Base-by-base conservation (phyloP, 92 coral and sea anemone genomes). In the Zoanthus sociatus region DNA sequence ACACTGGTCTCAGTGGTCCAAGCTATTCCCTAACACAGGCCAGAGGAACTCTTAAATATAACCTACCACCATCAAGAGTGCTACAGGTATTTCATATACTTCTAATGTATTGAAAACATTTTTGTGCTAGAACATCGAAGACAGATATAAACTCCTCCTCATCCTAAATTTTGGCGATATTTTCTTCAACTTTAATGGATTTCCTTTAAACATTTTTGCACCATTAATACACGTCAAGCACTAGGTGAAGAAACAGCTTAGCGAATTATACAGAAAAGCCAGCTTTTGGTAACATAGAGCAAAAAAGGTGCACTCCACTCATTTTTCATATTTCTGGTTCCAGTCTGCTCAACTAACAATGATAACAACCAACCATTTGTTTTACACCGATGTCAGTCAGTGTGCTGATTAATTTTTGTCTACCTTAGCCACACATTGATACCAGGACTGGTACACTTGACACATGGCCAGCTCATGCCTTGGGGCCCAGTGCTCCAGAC, bases 401-500 rank as follows among this genome's bases (percentile, higher is more conserved):
- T 63, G n/a, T 63, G 12, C 69, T 63, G 20, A 63, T 53, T 32
- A 74, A 64, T 20, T 44, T 78, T 21, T 68, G 47, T 20, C 31
- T 10, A 76, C 16, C 32, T 9, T 84, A 97, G 95, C 99, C 99
- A 7, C 89, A 94, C 72, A 87, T 93, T 5, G 99, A 97, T 87
- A 95, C 99, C 47, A 87, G 95, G 73, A 94, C 99, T 3, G 99
- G 99, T 16, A 93, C 92, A 3, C 86, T 97, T 68, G 99, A 97
- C 82, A 97, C 94, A 30, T 97, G 99, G 99, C 99, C 99, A 58
- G 99, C 99, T 58, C 99, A 97, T 88, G 99, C 99, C 10, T 92
- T 93, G 9, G 99, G 99, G 1, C 99, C 99, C 32, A 93, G 92
- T 79, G 94, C 95, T 7, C 98, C 99, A 13, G 94, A 91, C 74